Conservation (phyloP, 1,140 invertebrate species). For the Melanaphis sacchari region DNA sequence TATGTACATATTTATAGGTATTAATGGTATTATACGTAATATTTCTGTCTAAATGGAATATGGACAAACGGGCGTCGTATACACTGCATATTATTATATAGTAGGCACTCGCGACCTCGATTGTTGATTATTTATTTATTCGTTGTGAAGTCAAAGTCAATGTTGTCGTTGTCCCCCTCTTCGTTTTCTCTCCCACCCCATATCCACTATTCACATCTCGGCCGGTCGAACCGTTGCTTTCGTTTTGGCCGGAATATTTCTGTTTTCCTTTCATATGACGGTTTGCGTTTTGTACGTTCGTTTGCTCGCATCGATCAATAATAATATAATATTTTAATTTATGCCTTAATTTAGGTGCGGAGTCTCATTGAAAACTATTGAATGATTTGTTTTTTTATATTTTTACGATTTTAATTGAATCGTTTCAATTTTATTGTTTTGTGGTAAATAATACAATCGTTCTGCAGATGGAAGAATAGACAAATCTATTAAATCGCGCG, state of each 20-base stretch:
- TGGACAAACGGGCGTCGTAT: neutral
- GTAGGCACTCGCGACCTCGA: neutral
- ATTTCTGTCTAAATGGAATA: too few species aligned
- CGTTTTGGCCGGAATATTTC: neutral
- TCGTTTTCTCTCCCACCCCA: neutral
- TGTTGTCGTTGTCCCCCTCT: neutral
- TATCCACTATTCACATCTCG: neutral
- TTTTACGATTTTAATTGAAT: neutral
- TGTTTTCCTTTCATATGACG: neutral
- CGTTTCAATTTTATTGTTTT: neutral
- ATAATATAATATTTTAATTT: neutral
- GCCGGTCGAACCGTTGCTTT: neutral
- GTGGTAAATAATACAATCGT: neutral
- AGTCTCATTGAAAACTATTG: neutral
- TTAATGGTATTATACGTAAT: too few species aligned
- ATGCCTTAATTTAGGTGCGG: neutral
- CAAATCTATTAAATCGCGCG: neutral
- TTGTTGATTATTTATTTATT: constrained; percentile 17
- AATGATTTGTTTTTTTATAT: neutral
- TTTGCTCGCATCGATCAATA: neutral
- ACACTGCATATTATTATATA: neutral
- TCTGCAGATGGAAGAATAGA: neutral
- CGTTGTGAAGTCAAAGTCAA: neutral
- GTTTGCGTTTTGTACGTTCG: neutral
- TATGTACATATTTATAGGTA: neutral